Evolutionary conservation across 2,797 vertebrate genomes (phyloP).

Genomic region (Macropodus opercularis): DNA sequence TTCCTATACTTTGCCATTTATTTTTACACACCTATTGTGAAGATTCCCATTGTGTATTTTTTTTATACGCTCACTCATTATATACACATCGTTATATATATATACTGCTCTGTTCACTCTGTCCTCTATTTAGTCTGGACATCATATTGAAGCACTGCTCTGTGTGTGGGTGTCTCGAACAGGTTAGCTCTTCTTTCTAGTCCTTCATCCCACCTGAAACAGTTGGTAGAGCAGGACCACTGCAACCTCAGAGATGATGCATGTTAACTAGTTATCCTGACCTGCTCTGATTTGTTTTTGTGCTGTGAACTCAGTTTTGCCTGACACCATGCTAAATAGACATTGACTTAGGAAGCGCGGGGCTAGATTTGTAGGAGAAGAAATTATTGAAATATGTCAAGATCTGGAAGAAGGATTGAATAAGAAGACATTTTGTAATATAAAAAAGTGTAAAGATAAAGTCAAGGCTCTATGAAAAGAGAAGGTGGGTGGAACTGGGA

Average conservation of each 20-base stretch:
- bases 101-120: not conserved
- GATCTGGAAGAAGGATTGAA: slow-evolving; percentile 8
- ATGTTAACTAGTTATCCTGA: slow-evolving; percentile 18
- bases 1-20: too few relatives aligned
- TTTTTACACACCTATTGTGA: not conserved
- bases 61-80: slow-evolving; percentile 3
- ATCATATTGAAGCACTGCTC: slow-evolving; percentile 4
- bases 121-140: not conserved
- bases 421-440: slow-evolving; percentile 8
- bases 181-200: slow-evolving; percentile 16
- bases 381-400: slow-evolving; percentile 16
- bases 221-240: slow-evolving; percentile 5
- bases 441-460: slow-evolving; percentile 15
- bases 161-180: slow-evolving; percentile 3
- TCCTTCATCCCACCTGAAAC: slow-evolving; percentile 17
- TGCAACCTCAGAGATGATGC: slow-evolving; percentile 12
- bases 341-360: not conserved
- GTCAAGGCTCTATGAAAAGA: not conserved
- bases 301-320: slow-evolving; percentile 8
- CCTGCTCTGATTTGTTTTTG: slow-evolving; percentile 6
- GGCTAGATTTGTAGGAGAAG: slow-evolving; percentile 3
- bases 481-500: slow-evolving; percentile 12
- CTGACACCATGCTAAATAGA: slow-evolving; percentile 1
- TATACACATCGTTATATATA: not conserved
- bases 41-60: not conserved